Conservation (phyloP, 2,113 vertebrate genomes). For the Crocuta crocuta region DNA sequence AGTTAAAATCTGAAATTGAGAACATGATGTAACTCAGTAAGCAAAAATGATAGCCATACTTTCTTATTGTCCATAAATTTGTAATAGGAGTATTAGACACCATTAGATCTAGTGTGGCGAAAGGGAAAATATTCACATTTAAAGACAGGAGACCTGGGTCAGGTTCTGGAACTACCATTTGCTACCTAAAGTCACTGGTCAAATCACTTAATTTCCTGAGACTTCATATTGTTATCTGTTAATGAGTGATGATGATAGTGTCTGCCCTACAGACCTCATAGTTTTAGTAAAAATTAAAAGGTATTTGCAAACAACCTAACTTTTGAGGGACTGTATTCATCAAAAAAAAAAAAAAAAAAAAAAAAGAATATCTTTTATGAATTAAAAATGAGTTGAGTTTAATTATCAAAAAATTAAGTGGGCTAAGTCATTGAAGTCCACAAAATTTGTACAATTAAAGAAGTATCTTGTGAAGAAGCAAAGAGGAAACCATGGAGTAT, state of each 20-base stretch:
- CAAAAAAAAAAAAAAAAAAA: neutral
- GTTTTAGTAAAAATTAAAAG: neutral
- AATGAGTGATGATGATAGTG: neutral
- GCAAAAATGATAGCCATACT: neutral
- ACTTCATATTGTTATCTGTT: neutral
- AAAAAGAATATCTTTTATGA: neutral
- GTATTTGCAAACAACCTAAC: neutral
- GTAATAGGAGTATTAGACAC: neutral
- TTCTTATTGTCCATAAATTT: neutral
- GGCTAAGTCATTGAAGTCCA: neutral
- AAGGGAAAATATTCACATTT: neutral
- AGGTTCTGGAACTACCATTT: neutral
- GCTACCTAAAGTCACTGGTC: neutral
- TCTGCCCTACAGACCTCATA: neutral
- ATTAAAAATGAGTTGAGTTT: neutral
- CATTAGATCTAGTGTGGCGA: neutral
- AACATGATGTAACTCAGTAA: neutral
- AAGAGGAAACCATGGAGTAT: neutral
- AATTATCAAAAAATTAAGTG: neutral
- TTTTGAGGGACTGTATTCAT: neutral
- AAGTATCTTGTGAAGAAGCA: neutral
- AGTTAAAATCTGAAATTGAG: constrained; percentile 11
- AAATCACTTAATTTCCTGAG: neutral
- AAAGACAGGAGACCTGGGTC: neutral
- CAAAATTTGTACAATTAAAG: neutral